Conservation (phyloP, 2,888 invertebrate genomes). For the Brachynemurus nebulosus region DNA sequence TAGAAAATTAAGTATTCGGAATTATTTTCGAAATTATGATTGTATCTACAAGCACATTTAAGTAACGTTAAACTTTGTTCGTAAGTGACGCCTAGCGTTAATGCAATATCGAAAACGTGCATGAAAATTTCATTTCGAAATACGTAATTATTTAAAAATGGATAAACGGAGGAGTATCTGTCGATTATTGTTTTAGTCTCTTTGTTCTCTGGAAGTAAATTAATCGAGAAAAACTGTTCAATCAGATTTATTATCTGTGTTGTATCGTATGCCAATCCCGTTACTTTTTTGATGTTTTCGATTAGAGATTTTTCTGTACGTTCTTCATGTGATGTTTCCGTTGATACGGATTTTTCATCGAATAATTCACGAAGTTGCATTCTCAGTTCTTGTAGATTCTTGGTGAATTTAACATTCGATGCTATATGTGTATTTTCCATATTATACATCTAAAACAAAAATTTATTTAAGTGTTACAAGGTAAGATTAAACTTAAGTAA, state of each 20-base stretch:
- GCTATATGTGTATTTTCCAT: constrained; percentile 48
- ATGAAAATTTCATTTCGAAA: constrained; percentile 29
- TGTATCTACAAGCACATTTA: constrained; percentile 20
- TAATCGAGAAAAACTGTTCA: constrained; percentile 37
- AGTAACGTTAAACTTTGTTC: constrained; percentile 24
- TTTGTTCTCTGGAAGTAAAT: constrained; percentile 23
- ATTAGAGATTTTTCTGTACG: constrained; percentile 6
- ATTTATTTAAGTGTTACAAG: neutral
- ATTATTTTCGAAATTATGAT: constrained; percentile 16
- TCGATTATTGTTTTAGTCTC: constrained; percentile 23
- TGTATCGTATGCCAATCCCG: constrained; percentile 41
- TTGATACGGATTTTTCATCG: constrained; percentile 19
- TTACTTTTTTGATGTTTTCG: constrained; percentile 37
- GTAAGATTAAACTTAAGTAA: neutral
- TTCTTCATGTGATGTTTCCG: constrained; percentile 11
- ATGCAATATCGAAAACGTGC: constrained; percentile 28
- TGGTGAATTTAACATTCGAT: constrained; percentile 53
- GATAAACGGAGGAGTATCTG: constrained; percentile 24
- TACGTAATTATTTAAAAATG: constrained; percentile 26
- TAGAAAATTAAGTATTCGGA: constrained; percentile 24
- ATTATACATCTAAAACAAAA: constrained; percentile 48
- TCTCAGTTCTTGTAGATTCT: constrained; percentile 38
- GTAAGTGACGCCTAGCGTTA: constrained; percentile 23
- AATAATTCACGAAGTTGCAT: constrained; percentile 26
- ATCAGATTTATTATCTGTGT: constrained; percentile 46